A percentile compares a stretch with the other conserved stretches of the same genome.
Conservation (phyloP, 2,797 vertebrate species). For the Sus cebifrons region DNA sequence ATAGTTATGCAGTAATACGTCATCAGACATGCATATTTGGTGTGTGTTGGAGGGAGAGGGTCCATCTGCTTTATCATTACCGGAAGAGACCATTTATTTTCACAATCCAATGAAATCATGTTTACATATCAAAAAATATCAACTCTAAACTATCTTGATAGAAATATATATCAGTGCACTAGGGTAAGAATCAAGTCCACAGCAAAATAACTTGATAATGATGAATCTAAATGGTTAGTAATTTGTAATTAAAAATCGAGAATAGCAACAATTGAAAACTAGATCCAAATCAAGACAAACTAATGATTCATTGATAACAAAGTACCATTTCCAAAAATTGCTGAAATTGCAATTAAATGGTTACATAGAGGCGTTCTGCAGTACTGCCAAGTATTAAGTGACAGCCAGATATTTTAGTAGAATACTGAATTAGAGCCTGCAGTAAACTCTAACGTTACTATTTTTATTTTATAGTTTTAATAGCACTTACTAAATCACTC, state of each 20-base stretch:
- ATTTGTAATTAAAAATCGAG: slow-evolving; percentile 80
- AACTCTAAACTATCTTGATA: slow-evolving; percentile 27
- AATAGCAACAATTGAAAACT: slow-evolving; percentile 73
- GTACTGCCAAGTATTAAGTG: slow-evolving; percentile 69
- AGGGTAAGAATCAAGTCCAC: slow-evolving; percentile 57
- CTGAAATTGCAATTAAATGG: slow-evolving; percentile 71
- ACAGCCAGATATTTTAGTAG: slow-evolving; percentile 76
- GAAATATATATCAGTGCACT: slow-evolving; percentile 72
- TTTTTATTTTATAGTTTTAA: slow-evolving; percentile 76
- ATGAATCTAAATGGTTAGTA: slow-evolving; percentile 73
- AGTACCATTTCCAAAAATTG: slow-evolving; percentile 75
- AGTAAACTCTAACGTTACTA: slow-evolving; percentile 72
- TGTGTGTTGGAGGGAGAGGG: not conserved
- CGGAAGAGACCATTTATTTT: slow-evolving; percentile 50
- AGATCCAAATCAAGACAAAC: slow-evolving; percentile 72
- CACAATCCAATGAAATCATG: slow-evolving; percentile 8
- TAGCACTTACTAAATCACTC: slow-evolving; percentile 62
- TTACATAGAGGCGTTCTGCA: slow-evolving; percentile 67
- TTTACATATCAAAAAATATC: slow-evolving; percentile 44
- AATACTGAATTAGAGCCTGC: slow-evolving; percentile 75
- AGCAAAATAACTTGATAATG: slow-evolving; percentile 71
- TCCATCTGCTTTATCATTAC: not conserved
- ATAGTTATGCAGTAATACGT: not conserved
- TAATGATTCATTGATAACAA: slow-evolving; percentile 81
- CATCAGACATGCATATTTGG: not conserved